A percentile compares a stretch with the other conserved stretches of the same genome.
phyloP scores from a whole-genome alignment of 2,888 invertebrate species.

The Yponomeuta plumbellus region DNA sequence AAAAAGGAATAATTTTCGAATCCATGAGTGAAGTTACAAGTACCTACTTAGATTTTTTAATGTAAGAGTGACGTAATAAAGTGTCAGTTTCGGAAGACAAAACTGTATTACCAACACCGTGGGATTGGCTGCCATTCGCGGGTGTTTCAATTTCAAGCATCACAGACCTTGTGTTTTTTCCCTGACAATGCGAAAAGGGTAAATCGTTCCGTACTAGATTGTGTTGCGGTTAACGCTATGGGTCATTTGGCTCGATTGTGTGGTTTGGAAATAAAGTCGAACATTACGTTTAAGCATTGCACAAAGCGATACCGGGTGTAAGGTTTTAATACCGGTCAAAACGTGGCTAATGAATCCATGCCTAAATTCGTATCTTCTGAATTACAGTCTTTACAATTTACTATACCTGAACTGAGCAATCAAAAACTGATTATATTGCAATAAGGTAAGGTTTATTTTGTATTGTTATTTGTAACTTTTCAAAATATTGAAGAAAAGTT shows the following conservation, averaged over 20 bases:
- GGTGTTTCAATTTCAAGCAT: conserved; percentile 29
- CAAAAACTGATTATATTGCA: no score
- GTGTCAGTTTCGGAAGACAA: not conserved
- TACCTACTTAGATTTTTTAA: not conserved
- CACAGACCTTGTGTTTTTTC: conserved; percentile 28
- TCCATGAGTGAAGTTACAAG: no score
- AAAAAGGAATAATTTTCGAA: no score
- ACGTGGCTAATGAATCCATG: no score
- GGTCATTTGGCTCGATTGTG: not conserved
- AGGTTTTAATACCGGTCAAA: not conserved
- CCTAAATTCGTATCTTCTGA: no score
- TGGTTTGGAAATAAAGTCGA: not conserved
- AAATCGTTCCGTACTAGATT: conserved; percentile 25
- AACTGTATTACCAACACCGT: not conserved
- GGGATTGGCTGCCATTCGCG: conserved; percentile 13
- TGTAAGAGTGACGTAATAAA: not conserved
- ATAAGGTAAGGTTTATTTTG: no score
- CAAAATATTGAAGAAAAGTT: no score
- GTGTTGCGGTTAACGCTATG: conserved; percentile 26
- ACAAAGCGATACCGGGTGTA: not conserved
- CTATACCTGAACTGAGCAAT: no score
- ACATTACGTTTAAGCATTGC: not conserved
- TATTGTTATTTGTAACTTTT: no score
- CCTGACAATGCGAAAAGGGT: conserved; percentile 28
- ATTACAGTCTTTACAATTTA: no score